phyloP scores from a whole-genome alignment of 2,113 vertebrate species.

The Verasper variegatus region DNA sequence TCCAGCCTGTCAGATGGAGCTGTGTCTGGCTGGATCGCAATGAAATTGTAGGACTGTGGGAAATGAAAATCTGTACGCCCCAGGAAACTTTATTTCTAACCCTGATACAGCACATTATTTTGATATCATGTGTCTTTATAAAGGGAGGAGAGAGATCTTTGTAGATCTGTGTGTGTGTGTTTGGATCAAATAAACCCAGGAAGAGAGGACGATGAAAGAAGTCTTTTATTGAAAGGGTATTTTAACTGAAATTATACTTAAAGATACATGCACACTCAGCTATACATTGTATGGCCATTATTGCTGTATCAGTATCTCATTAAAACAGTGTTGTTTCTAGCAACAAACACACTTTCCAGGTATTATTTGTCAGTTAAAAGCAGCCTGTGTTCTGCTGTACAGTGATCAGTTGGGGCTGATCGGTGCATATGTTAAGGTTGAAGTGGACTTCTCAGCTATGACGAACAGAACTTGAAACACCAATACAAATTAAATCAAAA shows the following conservation, averaged over 20 bases:
- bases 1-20: not conserved
- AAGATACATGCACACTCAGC: no score
- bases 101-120: slow-evolving; percentile 50
- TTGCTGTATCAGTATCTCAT: no score
- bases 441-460: no score
- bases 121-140: slow-evolving; percentile 42
- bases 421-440: no score
- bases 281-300: no score
- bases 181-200: not conserved
- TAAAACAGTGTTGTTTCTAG: no score
- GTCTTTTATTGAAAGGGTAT: not conserved
- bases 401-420: no score
- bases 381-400: no score
- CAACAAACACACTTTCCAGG: no score
- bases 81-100: slow-evolving; percentile 62
- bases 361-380: no score
- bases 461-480: no score
- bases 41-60: slow-evolving; percentile 18
- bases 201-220: not conserved
- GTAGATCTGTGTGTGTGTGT: not conserved
- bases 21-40: slow-evolving; percentile 12
- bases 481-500: no score
- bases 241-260: not conserved
- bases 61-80: slow-evolving; percentile 37
- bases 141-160: slow-evolving; percentile 7